Evolutionary conservation across 92 coral and sea anemone species (phyloP).

Genomic region (Siderastrea siderea): DNA sequence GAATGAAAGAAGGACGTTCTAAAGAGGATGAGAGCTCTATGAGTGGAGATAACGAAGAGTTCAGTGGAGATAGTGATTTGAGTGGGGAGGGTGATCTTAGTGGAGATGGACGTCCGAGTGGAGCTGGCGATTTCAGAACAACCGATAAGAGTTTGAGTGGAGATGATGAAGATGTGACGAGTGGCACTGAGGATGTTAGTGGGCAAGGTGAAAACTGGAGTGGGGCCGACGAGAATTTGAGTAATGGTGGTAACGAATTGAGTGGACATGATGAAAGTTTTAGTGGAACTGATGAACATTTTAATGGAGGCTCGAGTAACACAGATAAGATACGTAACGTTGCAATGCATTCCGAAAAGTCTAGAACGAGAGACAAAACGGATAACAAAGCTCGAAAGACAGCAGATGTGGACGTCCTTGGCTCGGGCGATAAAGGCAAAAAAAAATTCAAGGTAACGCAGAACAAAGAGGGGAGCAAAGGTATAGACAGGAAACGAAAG

Average conservation of each 20-base stretch:
- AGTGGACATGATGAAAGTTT: slow-evolving; percentile 10
- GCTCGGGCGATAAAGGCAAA: not conserved
- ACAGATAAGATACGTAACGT: not conserved
- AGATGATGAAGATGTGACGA: not conserved
- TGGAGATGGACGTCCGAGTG: not conserved
- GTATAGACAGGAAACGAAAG: not conserved
- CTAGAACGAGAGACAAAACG: not conserved
- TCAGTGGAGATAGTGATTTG: not conserved
- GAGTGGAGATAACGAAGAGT: not conserved
- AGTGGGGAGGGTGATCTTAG: not conserved
- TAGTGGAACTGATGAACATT: not conserved
- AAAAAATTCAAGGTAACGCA: not conserved
- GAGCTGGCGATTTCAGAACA: not conserved
- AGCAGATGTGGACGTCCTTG: not conserved
- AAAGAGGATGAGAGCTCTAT: not conserved
- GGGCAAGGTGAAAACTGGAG: not conserved
- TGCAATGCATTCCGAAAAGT: not conserved
- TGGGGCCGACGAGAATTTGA: slow-evolving; percentile 1
- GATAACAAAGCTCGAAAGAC: not conserved
- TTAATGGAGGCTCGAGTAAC: not conserved
- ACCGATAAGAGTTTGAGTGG: not conserved
- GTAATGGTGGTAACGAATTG: slow-evolving; percentile 29
- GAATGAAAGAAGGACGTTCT: not conserved
- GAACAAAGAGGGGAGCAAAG: not conserved
- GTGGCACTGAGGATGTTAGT: slow-evolving; percentile 1